Percentiles rank a stretch among this genome's conserved stretches.
Evolutionary conservation across 2,113 vertebrate species (phyloP).

Genomic region (Tetrao urogallus): DNA sequence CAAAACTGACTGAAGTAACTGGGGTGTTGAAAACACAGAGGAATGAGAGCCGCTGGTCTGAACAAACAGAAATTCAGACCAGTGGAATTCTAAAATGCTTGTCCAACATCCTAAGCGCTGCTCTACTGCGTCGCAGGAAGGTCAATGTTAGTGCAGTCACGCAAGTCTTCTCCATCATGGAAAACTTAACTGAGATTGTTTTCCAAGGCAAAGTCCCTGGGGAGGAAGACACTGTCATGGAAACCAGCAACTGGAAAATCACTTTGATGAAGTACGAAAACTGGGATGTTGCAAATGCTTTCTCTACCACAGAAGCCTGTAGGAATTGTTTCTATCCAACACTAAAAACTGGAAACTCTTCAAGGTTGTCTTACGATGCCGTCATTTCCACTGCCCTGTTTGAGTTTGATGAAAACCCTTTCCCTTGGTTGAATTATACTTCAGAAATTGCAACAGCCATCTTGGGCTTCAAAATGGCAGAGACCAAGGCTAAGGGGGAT

Average conservation of each 20-base stretch:
- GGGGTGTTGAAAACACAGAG: not conserved
- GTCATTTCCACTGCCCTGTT: slow-evolving; percentile 62
- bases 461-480: slow-evolving; percentile 67
- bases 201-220: slow-evolving; percentile 69
- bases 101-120: slow-evolving; percentile 65
- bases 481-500: not conserved
- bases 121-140: not conserved
- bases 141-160: not conserved
- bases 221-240: slow-evolving; percentile 52
- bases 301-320: not conserved
- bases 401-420: slow-evolving; percentile 73
- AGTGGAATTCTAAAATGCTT: slow-evolving; percentile 65
- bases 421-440: slow-evolving; percentile 70
- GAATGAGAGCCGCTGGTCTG: not conserved
- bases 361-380: not conserved
- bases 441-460: slow-evolving; percentile 45
- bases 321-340: slow-evolving; percentile 55
- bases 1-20: slow-evolving; percentile 41
- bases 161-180: slow-evolving; percentile 35
- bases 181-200: slow-evolving; percentile 56
- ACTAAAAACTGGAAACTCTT: not conserved
- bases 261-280: slow-evolving; percentile 66
- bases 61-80: slow-evolving; percentile 66
- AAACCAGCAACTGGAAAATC: slow-evolving; percentile 62
- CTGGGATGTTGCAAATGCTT: not conserved